Percentiles rank a stretch among this genome's conserved stretches.
Conservation (phyloP, 2,797 vertebrate genomes). For the Hapalemur alaotrensis region DNA sequence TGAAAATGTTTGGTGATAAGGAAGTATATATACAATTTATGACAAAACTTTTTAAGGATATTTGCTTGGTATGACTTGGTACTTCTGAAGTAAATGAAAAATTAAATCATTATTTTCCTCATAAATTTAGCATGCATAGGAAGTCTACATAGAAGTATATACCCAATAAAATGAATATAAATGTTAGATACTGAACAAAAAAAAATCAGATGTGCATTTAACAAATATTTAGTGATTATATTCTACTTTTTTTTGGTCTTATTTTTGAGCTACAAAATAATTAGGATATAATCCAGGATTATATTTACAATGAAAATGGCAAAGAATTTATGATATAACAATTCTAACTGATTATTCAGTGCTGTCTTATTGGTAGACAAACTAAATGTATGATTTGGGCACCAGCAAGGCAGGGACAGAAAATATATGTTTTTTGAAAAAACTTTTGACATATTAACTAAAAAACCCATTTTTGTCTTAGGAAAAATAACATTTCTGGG, state of each 20-base stretch:
- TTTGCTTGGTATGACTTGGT: not conserved
- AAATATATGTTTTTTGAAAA: not conserved
- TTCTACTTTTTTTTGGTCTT: not conserved
- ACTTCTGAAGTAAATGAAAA: not conserved
- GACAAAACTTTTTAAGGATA: not conserved
- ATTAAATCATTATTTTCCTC: not conserved
- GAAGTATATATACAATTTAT: not conserved
- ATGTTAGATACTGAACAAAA: not conserved
- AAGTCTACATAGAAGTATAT: not conserved
- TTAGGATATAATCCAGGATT: not conserved
- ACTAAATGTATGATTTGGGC: not conserved
- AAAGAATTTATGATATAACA: not conserved
- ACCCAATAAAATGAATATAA: not conserved
- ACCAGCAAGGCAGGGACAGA: not conserved
- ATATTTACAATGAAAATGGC: not conserved
- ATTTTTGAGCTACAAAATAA: not conserved
- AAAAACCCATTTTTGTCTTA: not conserved
- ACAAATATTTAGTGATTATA: not conserved
- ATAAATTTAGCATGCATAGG: not conserved
- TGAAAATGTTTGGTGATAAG: not conserved
- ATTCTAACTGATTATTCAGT: not conserved
- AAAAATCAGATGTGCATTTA: not conserved
- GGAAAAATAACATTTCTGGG: not conserved
- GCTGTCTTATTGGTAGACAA: not conserved
- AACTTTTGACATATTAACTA: not conserved